Conservation (phyloP, 2,888 invertebrate species). For the Axea sp. region DNA sequence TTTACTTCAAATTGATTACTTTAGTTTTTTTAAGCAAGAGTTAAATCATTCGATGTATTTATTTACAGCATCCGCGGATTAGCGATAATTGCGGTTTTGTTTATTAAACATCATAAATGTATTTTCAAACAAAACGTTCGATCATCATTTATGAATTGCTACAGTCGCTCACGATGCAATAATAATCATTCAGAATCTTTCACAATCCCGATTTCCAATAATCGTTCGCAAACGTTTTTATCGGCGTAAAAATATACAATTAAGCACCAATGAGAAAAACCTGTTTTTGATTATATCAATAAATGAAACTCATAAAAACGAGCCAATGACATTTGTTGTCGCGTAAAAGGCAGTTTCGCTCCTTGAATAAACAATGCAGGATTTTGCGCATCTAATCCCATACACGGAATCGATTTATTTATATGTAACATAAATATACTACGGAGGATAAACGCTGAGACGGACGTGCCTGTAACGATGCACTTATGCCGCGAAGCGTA, state of each 20-base stretch:
- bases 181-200: background rate
- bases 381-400: background rate
- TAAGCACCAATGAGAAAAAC: background rate
- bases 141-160: too few species aligned
- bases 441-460: background rate
- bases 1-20: too few species aligned
- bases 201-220: background rate
- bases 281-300: background rate
- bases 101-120: too few species aligned
- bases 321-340: background rate
- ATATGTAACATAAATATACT: slow-evolving; percentile 1
- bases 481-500: slow-evolving; percentile 1
- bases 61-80: too few species aligned
- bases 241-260: slow-evolving; percentile 1
- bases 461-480: too few species aligned
- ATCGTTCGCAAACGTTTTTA: background rate
- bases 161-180: too few species aligned
- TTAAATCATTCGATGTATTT: too few species aligned
- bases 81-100: too few species aligned
- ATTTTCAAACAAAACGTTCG: too few species aligned
- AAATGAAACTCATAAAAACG: background rate
- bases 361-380: background rate
- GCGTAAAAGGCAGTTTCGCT: slow-evolving; percentile 4
- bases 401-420: slow-evolving; percentile 3
- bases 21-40: too few species aligned